A percentile compares a stretch with the other conserved stretches of the same genome.
Conservation (phyloP, 2,888 invertebrate genomes). For the Celastrina argiolus region DNA sequence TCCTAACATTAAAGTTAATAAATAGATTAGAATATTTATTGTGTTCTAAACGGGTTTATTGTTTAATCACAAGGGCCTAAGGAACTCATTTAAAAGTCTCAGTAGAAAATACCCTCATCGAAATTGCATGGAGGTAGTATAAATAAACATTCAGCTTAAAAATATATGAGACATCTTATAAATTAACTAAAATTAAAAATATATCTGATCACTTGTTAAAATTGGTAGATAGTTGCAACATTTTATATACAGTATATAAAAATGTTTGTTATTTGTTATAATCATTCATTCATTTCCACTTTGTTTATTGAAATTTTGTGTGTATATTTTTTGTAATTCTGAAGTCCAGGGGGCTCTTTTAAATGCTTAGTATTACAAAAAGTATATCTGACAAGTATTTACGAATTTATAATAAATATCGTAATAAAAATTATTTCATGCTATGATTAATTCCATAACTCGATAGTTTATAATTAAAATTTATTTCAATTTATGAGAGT, state of each 20-base stretch:
- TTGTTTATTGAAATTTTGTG: constrained; percentile 9
- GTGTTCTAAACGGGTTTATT: constrained; percentile 27
- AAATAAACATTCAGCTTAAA: constrained; percentile 20
- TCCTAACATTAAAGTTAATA: constrained; percentile 30
- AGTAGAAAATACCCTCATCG: constrained; percentile 39
- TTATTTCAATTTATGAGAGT: constrained; percentile 20
- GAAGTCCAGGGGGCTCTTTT: background rate
- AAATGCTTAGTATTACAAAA: background rate
- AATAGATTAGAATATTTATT: constrained; percentile 30
- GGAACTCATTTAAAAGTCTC: constrained; percentile 33
- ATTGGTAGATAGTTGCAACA: constrained; percentile 21
- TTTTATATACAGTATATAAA: constrained; percentile 15
- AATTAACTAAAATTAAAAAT: constrained; percentile 12
- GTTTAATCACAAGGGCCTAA: constrained; percentile 34
- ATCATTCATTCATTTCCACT: constrained; percentile 13
- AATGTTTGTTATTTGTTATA: constrained; percentile 18
- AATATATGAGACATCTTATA: constrained; percentile 7
- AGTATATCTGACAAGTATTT: background rate
- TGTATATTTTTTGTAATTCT: background rate
- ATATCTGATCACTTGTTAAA: constrained; percentile 17
- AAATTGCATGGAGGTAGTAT: constrained; percentile 46
- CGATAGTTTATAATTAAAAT: constrained; percentile 2
- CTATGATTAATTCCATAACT: constrained; percentile 16
- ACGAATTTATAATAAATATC: constrained; percentile 19
- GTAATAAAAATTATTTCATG: constrained; percentile 8